Conservation (phyloP, 1,140 invertebrate species). For the Archivesica marissinica region DNA sequence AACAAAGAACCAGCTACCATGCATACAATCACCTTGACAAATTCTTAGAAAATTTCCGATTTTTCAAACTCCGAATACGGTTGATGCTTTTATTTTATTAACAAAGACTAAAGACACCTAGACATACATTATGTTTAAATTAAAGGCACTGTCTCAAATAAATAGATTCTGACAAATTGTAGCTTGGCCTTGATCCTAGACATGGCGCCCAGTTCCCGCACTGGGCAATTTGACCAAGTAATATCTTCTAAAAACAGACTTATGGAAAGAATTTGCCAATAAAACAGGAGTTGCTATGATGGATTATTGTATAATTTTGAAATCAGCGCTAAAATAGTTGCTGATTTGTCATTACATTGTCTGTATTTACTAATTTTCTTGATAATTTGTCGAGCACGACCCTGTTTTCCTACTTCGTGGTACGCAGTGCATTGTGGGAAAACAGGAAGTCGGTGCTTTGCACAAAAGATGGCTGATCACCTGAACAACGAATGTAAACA, state of each 20-base stretch:
- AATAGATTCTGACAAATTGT: too few relatives aligned
- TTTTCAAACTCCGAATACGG: too few relatives aligned
- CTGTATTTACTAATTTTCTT: neutral
- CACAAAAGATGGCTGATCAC: constrained; percentile 6
- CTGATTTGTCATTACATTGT: neutral
- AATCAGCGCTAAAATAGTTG: neutral
- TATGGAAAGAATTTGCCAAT: neutral
- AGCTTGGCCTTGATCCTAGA: neutral
- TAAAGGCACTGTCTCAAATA: too few relatives aligned
- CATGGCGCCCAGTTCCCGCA: constrained; percentile 26
- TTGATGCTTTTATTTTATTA: too few relatives aligned
- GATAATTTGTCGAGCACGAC: neutral
- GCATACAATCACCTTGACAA: too few relatives aligned
- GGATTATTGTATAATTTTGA: neutral
- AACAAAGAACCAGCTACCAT: too few relatives aligned
- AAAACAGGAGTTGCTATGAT: neutral
- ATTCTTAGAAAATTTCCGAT: too few relatives aligned
- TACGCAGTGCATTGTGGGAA: constrained; percentile 31
- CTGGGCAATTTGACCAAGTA: constrained; percentile 5
- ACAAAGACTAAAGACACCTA: too few relatives aligned
- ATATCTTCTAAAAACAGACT: neutral
- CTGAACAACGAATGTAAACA: constrained; percentile 45
- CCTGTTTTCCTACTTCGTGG: neutral
- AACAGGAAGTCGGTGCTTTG: constrained; percentile 14
- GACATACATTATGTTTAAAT: too few relatives aligned